Base-by-base conservation (phyloP, 2,797 vertebrate genomes). In the Mormyrus hasselquistii region DNA sequence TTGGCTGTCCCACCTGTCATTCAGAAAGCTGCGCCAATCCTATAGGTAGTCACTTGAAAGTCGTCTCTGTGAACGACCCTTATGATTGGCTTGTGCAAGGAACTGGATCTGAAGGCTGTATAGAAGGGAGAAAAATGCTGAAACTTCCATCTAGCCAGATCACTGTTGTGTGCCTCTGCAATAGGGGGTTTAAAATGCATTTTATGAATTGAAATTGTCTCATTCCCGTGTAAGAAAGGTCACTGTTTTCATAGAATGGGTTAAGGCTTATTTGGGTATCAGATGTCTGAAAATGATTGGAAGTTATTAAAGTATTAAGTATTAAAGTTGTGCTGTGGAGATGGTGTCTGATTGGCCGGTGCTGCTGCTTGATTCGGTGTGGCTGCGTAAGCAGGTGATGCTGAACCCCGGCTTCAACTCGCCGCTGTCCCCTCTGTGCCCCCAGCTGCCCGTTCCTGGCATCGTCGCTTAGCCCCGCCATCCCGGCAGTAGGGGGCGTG, bases 361-460 rank as follows among this genome's bases (percentile, higher is more conserved):
- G 22, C 22, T 1, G 49, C 49, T 3, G 47, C 25, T 25, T 9
- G 7, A 25, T 53, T 7, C 50, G n/a, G 84, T 41, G 12, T 34
- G 25, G 49, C 38, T 44, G 76, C 12, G 10, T 2, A 22, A 59
- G 55, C 6, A 22, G 19, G 57, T 22, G n/a, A 59, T 9, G n/a
- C 57, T 22, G 14, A n/a, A 25, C 16, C 22, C 22, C 12, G 25
- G 0, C 14, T 3, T 38, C 44, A 19, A 5, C 41, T 69, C 29
- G 2, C 19, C 14, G 12, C 91, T 86, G 88, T 29, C 65, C 34
- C 41, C 87, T 91, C 47, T 92, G 88, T 16, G 29, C 38, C 90
- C 41, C 69, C 95, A 99, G 98, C 95, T 99, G 98, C 94, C 97
- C 96, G 0, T 99, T 95, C 93, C 96, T 99, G 92, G 97, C 98